phyloP scores from a whole-genome alignment of 2,888 invertebrate species.

The Caenorhabditis virilis region DNA sequence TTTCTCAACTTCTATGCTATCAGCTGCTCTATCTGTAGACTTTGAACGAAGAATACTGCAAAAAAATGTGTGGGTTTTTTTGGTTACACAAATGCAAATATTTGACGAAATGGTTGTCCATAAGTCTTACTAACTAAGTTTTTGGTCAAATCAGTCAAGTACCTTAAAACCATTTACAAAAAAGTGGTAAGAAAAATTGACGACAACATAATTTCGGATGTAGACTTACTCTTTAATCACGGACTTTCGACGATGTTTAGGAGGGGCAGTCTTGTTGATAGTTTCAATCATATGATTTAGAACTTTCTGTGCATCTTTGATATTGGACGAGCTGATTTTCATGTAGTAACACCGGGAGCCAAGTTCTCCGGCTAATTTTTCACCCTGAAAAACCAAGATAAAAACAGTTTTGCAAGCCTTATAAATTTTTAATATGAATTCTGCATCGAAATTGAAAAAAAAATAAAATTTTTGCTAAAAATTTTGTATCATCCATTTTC shows the following conservation, averaged over 20 bases:
- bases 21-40: slow-evolving; percentile 22
- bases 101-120: no score
- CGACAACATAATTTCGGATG: neutral
- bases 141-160: no score
- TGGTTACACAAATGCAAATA: no score
- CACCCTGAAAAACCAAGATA: slow-evolving; percentile 17
- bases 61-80: slow-evolving; percentile 10
- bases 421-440: no score
- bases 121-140: no score
- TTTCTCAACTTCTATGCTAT: slow-evolving; percentile 19
- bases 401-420: no score
- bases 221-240: slow-evolving; percentile 30
- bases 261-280: slow-evolving; percentile 12
- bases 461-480: no score
- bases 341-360: slow-evolving; percentile 21
- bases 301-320: slow-evolving; percentile 15
- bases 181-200: slow-evolving; percentile 6
- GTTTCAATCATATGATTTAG: slow-evolving; percentile 22
- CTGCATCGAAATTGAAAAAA: no score
- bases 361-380: slow-evolving; percentile 20
- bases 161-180: no score
- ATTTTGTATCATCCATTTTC: no score
- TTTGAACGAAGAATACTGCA: slow-evolving; percentile 32
- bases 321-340: slow-evolving; percentile 17
- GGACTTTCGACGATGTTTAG: slow-evolving; percentile 24